Percentiles rank a stretch among this genome's conserved stretches.
phyloP scores from a whole-genome alignment of 2,113 vertebrate genomes.

The Octodon degus region DNA sequence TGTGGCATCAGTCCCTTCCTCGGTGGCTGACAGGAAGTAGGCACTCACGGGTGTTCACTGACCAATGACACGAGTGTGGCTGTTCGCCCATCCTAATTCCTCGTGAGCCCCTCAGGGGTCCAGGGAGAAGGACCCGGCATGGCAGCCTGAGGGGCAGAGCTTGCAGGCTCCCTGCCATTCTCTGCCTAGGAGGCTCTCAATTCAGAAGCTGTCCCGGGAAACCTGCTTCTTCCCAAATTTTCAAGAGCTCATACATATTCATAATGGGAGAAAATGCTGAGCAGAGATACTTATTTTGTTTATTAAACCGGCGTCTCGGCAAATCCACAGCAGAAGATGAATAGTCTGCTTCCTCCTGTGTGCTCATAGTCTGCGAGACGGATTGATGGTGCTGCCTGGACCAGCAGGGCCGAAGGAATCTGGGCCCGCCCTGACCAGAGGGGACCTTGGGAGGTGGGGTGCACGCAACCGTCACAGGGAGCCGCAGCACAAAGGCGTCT shows the following conservation, averaged over 20 bases:
- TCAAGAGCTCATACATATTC: constrained; percentile 64
- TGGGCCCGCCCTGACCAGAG: background rate
- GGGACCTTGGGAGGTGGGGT: background rate
- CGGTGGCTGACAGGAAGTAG: background rate
- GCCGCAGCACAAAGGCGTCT: background rate
- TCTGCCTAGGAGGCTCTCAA: background rate
- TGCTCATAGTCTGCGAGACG: constrained; percentile 29
- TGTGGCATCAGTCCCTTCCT: background rate
- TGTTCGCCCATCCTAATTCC: background rate
- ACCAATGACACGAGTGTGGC: background rate
- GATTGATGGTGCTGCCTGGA: background rate
- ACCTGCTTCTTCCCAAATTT: background rate
- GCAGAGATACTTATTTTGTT: constrained; percentile 72
- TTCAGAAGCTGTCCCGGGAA: background rate
- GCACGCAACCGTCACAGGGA: accelerated
- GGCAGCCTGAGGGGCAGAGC: accelerated
- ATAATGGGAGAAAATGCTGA: constrained; percentile 52
- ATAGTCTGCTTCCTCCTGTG: constrained; percentile 53
- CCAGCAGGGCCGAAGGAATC: background rate
- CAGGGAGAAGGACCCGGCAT: accelerated
- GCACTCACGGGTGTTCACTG: background rate
- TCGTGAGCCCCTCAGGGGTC: background rate
- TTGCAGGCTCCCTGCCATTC: background rate
- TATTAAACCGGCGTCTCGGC: constrained; percentile 60
- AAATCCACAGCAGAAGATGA: constrained; percentile 54